Evolutionary conservation across 2,888 invertebrate genomes (phyloP), one percentile per base, ranked within the genome.

Genomic region (Tetranychus piercei): DNA sequence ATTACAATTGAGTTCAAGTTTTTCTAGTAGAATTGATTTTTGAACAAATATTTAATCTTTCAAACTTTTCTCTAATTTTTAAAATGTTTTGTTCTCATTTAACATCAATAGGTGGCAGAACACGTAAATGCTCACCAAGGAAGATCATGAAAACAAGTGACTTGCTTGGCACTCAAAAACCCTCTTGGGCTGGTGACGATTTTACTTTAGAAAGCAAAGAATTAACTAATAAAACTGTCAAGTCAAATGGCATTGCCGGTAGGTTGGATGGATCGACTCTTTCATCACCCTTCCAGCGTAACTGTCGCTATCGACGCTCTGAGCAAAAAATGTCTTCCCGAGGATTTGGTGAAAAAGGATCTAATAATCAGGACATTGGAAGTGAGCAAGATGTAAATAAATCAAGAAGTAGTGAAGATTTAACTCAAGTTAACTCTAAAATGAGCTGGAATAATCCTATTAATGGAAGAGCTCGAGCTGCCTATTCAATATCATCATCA

Each of bases 41-140:
- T 34, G 3, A 34, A 5, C 34, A 1, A 34, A 34, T 4, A 3
- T 34, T 23, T 1, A 34, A 34, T 34, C 5, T 34, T 34, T 34
- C 34, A 34, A 34, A 34, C 4, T 3, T 34, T 34, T 34, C 34
- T 5, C 34, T 34, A 34, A 34, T 34, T 34, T 34, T 34, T 34
- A 34, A 34, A 34, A 34, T 34, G 34, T 34, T 34, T 34, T 34
- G 34, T 4, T 34, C 34, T 34, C 34, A 0, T 34, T 34, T 34
- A 34, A 34, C 9, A 55, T 15, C 15, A 55, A 55, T 55, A 55
- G 55, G 55, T 55, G 55, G 55, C 55, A 55, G 69, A 20, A 69
- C 20, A 23, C n/a, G 69, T 6, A 69, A 22, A 69, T 69, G 69
- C 20, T 69, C 69, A 69, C 69, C 69, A 69, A n/a, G 69, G 20